Percentiles rank a stretch among this genome's conserved stretches.
phyloP scores from a whole-genome alignment of 2,888 invertebrate genomes.

The Fragum sueziense region DNA sequence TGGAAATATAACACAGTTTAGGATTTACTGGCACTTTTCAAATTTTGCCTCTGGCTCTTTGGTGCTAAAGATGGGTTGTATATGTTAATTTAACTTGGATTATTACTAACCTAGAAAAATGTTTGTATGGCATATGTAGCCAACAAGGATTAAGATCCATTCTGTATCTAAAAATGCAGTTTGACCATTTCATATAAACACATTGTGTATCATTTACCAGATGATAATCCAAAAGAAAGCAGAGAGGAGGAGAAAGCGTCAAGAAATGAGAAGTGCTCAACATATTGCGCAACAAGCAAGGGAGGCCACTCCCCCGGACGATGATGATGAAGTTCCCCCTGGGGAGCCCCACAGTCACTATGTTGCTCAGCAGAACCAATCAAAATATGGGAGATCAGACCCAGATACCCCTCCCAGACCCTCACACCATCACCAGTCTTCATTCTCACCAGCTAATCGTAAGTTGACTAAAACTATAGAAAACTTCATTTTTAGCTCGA shows the following conservation, averaged over 20 bases:
- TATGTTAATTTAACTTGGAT: too few relatives aligned
- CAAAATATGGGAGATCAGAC: slow-evolving; percentile 53
- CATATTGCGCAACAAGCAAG: slow-evolving; percentile 60
- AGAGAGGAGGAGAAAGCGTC: slow-evolving; percentile 75
- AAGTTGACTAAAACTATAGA: slow-evolving; percentile 3
- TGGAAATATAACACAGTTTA: too few relatives aligned
- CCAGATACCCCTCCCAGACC: slow-evolving; percentile 60
- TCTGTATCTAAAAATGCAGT: too few relatives aligned
- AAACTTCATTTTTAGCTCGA: too few relatives aligned
- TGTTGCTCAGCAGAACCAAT: slow-evolving; percentile 34
- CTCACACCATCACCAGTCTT: slow-evolving; percentile 71
- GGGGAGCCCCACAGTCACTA: slow-evolving; percentile 66
- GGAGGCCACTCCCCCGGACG: slow-evolving; percentile 58
- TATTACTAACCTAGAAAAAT: too few relatives aligned
- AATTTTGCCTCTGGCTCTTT: too few relatives aligned
- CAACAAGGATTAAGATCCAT: too few relatives aligned
- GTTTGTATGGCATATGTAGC: too few relatives aligned
- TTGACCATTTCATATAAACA: too few relatives aligned
- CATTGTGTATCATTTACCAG: slow-evolving; percentile 60
- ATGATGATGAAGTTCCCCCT: slow-evolving; percentile 53
- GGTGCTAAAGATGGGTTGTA: too few relatives aligned
- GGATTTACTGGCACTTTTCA: too few relatives aligned
- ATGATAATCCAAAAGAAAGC: slow-evolving; percentile 81
- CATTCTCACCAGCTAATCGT: slow-evolving; percentile 65
- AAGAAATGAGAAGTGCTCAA: slow-evolving; percentile 69